These are phyloP conservation scores for Microtus pennsylvanicus DNA, from an alignment of 2,113 vertebrate genomes.

Conservation along the genomic window DNA sequence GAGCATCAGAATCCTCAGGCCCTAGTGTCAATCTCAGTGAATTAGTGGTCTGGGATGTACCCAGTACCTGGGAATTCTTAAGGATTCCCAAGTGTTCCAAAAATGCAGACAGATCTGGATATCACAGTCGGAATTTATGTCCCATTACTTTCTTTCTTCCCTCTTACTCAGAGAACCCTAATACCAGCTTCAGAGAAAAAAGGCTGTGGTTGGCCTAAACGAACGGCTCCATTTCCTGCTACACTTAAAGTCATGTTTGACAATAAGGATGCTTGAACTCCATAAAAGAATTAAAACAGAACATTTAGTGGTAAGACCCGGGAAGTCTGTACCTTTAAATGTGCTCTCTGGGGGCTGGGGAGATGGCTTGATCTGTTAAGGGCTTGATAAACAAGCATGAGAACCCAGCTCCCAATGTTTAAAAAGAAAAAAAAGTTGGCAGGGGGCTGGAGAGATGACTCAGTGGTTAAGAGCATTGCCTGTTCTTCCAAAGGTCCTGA, in stretches of 20 bases:
- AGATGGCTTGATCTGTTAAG: not conserved
- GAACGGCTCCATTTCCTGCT: not conserved
- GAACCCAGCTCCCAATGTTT: not conserved
- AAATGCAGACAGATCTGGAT: conserved; percentile 28
- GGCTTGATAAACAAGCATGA: not conserved
- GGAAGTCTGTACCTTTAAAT: not conserved
- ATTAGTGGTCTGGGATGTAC: not conserved
- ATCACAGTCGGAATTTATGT: not conserved
- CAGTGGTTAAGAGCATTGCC: too few species aligned
- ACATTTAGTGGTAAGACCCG: not conserved
- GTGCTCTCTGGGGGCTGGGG: not conserved
- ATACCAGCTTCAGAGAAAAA: not conserved
- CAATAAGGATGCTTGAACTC: conserved; percentile 12
- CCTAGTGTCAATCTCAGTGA: not conserved
- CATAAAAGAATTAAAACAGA: not conserved
- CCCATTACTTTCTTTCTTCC: not conserved
- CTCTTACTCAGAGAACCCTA: not conserved
- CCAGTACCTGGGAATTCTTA: conserved; percentile 38
- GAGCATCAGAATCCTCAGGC: not conserved
- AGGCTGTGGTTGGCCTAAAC: not conserved
- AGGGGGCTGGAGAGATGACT: too few species aligned
- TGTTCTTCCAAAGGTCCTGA: too few species aligned
- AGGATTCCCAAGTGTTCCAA: conserved; percentile 35
- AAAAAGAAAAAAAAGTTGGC: not conserved
- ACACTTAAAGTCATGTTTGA: not conserved